Evolutionary conservation across 2,888 invertebrate genomes (phyloP), one percentile per base, ranked within the genome.

Genomic region (Lithophane socia): DNA sequence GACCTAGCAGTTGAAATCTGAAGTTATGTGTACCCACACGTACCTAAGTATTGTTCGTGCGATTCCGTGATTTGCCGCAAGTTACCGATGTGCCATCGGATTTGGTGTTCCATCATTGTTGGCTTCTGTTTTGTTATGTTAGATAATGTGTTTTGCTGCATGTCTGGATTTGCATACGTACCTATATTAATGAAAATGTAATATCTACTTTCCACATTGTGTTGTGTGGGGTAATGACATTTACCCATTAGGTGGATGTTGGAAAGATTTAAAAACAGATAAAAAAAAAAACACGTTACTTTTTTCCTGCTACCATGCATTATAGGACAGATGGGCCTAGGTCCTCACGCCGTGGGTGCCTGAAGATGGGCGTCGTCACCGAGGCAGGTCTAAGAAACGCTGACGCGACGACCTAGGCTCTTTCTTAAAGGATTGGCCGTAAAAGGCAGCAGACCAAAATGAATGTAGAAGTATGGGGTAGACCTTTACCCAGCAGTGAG

Each of bases 1-100:
- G 94, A 92, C 92, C 93, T 87, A 92, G 89, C 88, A 88, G 89
- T 91, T 89, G 86, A 88, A 91, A 90, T 91, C 88, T 89, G 90
- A 89, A 92, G 91, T 90, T 90, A 92, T 91, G 90, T 91, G 84
- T 88, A 85, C 82, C 72, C 58, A 79, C 84, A 85, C 87, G 86
- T 85, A 83, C 63, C 70, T 84, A 73, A 63, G 78, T 75, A 80
- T 80, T 85, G 84, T 86, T 82, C 69, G 80, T 81, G 79, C 67
- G 67, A 77, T 81, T 78, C 68, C 74, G 73, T 86, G 81, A 80
- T 88, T 88, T 87, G 75, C 81, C 44, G 81, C 82, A 77, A 72
- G 81, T 76, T 80, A 63, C 83, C 79, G 65, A 67, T 79, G 82
- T 83, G 47, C 60, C 49, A 24, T 84, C 64, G 75, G 61, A 72